Evolutionary conservation across 2,888 invertebrate species (phyloP), one percentile per base, ranked within the genome.

Genomic region (Drosophila differens): DNA sequence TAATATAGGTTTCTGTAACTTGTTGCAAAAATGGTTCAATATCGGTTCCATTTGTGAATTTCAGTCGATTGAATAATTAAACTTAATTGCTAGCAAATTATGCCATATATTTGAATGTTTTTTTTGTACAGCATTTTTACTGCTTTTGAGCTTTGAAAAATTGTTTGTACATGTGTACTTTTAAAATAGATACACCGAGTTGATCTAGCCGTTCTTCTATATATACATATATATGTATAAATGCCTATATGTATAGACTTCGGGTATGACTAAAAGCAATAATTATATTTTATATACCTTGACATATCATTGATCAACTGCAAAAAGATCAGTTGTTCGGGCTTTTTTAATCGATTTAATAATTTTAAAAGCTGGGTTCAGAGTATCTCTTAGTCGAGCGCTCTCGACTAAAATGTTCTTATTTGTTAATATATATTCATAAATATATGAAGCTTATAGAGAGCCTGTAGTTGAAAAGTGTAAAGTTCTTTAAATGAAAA

Each of bases 401-500:
- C 6, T 3, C 44, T 44, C 12, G 12, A 44, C 12, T 14, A 22
- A 1, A 22, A 12, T 22, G 1, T 3, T 6, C 0, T 12, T 44
- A 22, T 12, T 37, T 37, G 7, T 19, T 37, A 25, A 37, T 10
- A 16, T 14, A 19, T 35, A 25, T 16, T 35, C 14, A n/a, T 12
- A 19, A 12, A 25, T 28, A n/a, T 35, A 25, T 35, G 19, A 37
- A 19, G 12, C 28, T n/a, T 28, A n/a, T 30, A 19, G n/a, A 41
- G 5, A 57, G 10, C 22, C 19, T 25, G 4, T 9, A 25, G 41
- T 28, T 32, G 9, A n/a, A 44, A 32, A 14, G 14, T 32, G n/a
- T 32, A 19, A 32, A 44, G 49, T 60, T 35, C 25, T 16, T 49
- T 16, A 4, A 63, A 63, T 35, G 28, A 35, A 63, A 35, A 35